Evolutionary conservation across 2,113 vertebrate genomes (phyloP), one percentile per base, ranked within the genome.

Genomic region (Xiphophorus couchianus): DNA sequence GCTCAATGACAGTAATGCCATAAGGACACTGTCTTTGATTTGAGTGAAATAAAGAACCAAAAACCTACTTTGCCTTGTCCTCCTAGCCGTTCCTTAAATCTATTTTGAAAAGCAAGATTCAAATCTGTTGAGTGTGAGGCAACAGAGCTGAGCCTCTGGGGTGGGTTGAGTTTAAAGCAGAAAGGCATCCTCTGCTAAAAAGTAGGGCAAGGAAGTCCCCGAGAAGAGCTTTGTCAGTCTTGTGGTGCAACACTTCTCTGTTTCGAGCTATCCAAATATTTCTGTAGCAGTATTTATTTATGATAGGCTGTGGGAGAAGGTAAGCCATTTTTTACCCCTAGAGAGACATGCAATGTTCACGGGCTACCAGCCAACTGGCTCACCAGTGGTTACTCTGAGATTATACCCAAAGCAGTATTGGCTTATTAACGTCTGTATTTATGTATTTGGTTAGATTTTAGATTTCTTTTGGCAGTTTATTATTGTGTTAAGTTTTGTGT

Each of bases 221-320:
- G 82, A 85, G 80, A 91, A 86, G 89, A 66, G 73, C 78, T 69
- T 48, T 80, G 87, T 86, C 69, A 84, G 83, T 73, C 81, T 82
- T 83, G 82, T 77, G 80, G 78, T 78, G 80, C 83, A 78, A 76
- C 82, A 78, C 67, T 84, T 78, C 87, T 87, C 79, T 82, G 80
- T 81, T 87, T 81, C 66, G 60, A 83, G 83, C 86, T 90, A 88
- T 90, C 86, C 89, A 93, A 91, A 92, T 91, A 92, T 90, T 91
- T 91, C 89, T 89, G 73, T 86, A 88, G 88, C 86, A 81, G 71
- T 91, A 92, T 91, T 93, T 91, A 93, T 92, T 92, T 84, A 91
- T 91, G 86, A 91, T 91, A 77, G 86, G 81, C 88, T 71, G 83
- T 78, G 73, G 89, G 85, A 70, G 82, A 80, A 78, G 86, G 85